Evolutionary conservation across 1,140 invertebrate genomes (phyloP), one percentile per base, ranked within the genome.

Genomic region (Homalodisca vitripennis): DNA sequence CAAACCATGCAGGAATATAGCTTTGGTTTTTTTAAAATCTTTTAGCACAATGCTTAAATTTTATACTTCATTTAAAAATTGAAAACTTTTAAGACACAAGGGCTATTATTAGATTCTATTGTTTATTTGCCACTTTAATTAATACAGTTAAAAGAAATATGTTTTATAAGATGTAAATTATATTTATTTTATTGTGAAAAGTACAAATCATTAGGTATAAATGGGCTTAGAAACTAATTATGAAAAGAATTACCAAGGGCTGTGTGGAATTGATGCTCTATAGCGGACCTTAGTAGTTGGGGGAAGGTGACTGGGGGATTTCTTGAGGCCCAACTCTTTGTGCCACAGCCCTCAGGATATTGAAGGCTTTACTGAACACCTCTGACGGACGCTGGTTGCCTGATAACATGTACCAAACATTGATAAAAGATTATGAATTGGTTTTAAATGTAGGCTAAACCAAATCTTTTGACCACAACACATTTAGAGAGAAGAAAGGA

Each of bases 191-290:
- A 17, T 6, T 41, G 34, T 6, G 34, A 17, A 6, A 41, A 10
- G 6, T 41, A 41, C 6, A 41, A 41, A 6, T 41, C 34, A 41
- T 17, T 17, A 6, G 6, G 34, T 41, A 41, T 41, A 41, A 41
- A 10, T 10, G 34, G 17, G 17, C 34, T 10, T 41, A 41, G 17
- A 6, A 41, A 41, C 17, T 41, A 41, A 41, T 10, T 41, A 41
- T 17, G 17, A 41, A 41, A 10, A 41, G 17, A 6, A 41, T 17
- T 41, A 41, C 80, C 79, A 72, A 79, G 70, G 46, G 80, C 80
- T 57, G 78, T 74, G 48, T 74, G 66, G 57, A 80, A 79, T 71
- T 82, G 80, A 67, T 79, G 75, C 70, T 81, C 78, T 24, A 81
- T 77, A 10, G 77, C 74, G 2, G 79, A 79, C 60, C 76, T 71